phyloP scores from a whole-genome alignment of 1,140 invertebrate species.

The Idris sp. region DNA sequence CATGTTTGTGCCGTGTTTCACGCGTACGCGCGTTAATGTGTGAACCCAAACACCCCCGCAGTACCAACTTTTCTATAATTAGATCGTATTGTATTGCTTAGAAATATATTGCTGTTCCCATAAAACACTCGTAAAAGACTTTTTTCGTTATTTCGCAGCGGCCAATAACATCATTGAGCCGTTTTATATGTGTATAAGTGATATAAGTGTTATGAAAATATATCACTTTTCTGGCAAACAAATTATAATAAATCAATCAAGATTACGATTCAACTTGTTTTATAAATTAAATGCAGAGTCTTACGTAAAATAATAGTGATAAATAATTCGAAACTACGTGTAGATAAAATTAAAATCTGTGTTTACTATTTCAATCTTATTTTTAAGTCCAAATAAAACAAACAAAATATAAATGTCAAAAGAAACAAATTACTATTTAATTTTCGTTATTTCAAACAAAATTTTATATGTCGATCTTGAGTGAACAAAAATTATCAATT shows the following conservation, averaged over 20 bases:
- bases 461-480: no score
- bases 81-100: slow-evolving; percentile 74
- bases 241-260: slow-evolving; percentile 17
- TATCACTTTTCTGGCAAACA: slow-evolving; percentile 12
- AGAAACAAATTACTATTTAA: no score
- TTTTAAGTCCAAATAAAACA: no score
- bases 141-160: slow-evolving; percentile 26
- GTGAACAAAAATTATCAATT: neutral
- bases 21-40: slow-evolving; percentile 66
- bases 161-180: slow-evolving; percentile 26
- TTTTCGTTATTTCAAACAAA: no score
- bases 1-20: slow-evolving; percentile 63
- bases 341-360: no score
- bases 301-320: no score
- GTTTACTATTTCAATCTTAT: no score
- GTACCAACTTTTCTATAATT: slow-evolving; percentile 73
- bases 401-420: no score
- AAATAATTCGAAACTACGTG: no score
- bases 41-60: slow-evolving; percentile 55
- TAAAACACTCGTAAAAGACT: slow-evolving; percentile 63
- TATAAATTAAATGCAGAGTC: no score
- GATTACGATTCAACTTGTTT: slow-evolving; percentile 2
- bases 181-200: slow-evolving; percentile 11
- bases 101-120: slow-evolving; percentile 70
- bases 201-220: slow-evolving; percentile 22